Evolutionary conservation across 2,797 vertebrate genomes (phyloP).

Genomic region (Argyrosomus regius): DNA sequence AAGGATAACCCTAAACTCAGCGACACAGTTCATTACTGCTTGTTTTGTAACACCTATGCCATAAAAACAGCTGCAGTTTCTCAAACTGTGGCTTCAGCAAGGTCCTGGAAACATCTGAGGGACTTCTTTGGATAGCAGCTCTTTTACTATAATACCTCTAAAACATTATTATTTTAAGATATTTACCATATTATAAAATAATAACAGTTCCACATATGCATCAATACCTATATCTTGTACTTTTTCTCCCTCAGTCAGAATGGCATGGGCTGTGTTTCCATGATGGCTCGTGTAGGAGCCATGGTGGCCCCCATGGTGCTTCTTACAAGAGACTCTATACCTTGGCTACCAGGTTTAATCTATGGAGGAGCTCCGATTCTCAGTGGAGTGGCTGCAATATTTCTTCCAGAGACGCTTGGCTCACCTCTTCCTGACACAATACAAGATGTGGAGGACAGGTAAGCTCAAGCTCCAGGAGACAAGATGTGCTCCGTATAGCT

Average conservation of each 20-base stretch:
- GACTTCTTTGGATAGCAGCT: not conserved
- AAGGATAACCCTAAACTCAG: not conserved
- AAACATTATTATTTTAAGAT: too few relatives aligned
- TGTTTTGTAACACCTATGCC: not conserved
- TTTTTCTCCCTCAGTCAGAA: constrained; percentile 85
- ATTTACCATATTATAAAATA: too few relatives aligned
- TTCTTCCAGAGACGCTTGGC: constrained; percentile 89
- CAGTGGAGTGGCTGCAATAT: constrained; percentile 83
- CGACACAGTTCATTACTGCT: not conserved
- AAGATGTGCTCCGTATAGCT: not conserved
- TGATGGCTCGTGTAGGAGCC: constrained; percentile 87
- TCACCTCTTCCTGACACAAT: constrained; percentile 88
- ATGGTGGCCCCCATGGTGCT: constrained; percentile 89
- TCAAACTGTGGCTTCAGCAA: not conserved
- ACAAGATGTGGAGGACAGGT: constrained; percentile 89
- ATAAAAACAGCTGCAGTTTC: not conserved
- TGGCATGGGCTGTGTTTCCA: constrained; percentile 89
- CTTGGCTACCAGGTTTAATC: constrained; percentile 84
- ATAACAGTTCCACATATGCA: not conserved
- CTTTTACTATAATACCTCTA: too few relatives aligned
- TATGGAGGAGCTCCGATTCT: constrained; percentile 87
- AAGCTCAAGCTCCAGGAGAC: not conserved
- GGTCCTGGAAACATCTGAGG: not conserved
- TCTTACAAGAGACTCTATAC: constrained; percentile 76
- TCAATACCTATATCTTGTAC: not conserved